Evolutionary conservation across 2,888 invertebrate genomes (phyloP).

Genomic region (Andrena praecox): DNA sequence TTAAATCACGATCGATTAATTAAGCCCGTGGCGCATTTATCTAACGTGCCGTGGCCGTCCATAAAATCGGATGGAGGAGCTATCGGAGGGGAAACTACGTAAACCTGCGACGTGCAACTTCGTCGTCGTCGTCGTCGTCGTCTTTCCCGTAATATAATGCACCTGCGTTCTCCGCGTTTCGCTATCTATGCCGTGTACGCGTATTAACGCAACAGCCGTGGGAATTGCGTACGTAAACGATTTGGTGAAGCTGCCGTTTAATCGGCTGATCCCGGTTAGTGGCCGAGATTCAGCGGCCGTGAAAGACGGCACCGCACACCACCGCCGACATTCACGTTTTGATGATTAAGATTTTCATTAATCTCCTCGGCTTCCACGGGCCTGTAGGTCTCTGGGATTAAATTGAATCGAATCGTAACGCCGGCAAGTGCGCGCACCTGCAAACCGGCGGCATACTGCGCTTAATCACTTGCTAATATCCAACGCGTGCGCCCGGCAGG

Average conservation of each 20-base stretch:
- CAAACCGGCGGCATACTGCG: neutral
- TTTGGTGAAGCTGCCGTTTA: slow-evolving; percentile 44
- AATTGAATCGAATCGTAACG: neutral
- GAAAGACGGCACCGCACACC: slow-evolving; percentile 26
- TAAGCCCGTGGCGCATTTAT: slow-evolving; percentile 3
- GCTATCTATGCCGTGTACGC: slow-evolving; percentile 12
- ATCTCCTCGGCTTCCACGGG: slow-evolving; percentile 22
- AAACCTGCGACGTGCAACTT: slow-evolving; percentile 9
- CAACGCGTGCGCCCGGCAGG: neutral
- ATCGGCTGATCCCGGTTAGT: slow-evolving; percentile 48
- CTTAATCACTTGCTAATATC: slow-evolving; percentile 40
- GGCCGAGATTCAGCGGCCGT: slow-evolving; percentile 8
- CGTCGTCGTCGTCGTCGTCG: neutral
- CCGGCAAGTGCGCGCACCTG: neutral
- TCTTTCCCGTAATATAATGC: slow-evolving; percentile 22
- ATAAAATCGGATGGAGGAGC: slow-evolving; percentile 15
- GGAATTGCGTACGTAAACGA: slow-evolving; percentile 36
- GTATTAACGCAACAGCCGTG: slow-evolving; percentile 45
- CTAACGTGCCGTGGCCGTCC: no score
- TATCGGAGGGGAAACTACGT: slow-evolving; percentile 7
- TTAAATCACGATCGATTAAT: slow-evolving; percentile 34
- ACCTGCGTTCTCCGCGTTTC: slow-evolving; percentile 9
- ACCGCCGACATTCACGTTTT: slow-evolving; percentile 10
- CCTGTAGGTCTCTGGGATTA: neutral
- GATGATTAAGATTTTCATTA: slow-evolving; percentile 61